Base-by-base conservation (phyloP, 2,888 invertebrate genomes). In the Fabriciana adippe region DNA sequence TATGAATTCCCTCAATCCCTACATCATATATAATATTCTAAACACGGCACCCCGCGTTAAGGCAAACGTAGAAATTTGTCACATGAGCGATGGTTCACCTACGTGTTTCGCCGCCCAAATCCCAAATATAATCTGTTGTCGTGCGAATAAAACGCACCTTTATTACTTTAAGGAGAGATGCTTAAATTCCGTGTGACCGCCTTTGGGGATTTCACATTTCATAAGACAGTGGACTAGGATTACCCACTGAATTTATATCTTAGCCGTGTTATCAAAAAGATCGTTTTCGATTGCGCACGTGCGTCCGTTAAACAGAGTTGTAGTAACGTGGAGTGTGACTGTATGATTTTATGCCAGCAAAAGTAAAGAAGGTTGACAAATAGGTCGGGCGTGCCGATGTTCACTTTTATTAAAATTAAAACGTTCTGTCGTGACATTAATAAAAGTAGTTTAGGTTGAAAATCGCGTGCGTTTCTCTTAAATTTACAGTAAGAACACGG, bases 51-150 rank as follows among this genome's bases (percentile, higher is more conserved):
- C 79, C 84, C 86, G 87, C 90, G 92, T 90, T 90, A 91, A 91
- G 89, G 92, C 90, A 92, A 92, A 92, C 89, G 92, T 88, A 90
- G 89, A 92, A 92, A 92, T 92, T 92, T 92, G 92, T 92, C 92
- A 92, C 92, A 92, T 92, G 92, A 92, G 92, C 91, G 92, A 92
- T 92, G 92, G 92, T 89, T 87, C 88, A 90, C 88, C 91, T 91
- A 92, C 92, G 92, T 92, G 92, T 90, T 89, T 85, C 88, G 86
- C 83, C 83, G 83, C 85, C 87, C 86, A 88, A 90, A 90, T 92
- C 90, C 89, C 89, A 86, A 90, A 90, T 89, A 90, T 90, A 92
- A 92, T 91, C 89, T 84, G 79, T 83, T 81, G 78, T 77, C 76
- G 84, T 81, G 79, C 90, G 89, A 89, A 90, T 91, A 91, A 91